Conservation (phyloP, 2,113 vertebrate species). For the Anthoscopus minutus region DNA sequence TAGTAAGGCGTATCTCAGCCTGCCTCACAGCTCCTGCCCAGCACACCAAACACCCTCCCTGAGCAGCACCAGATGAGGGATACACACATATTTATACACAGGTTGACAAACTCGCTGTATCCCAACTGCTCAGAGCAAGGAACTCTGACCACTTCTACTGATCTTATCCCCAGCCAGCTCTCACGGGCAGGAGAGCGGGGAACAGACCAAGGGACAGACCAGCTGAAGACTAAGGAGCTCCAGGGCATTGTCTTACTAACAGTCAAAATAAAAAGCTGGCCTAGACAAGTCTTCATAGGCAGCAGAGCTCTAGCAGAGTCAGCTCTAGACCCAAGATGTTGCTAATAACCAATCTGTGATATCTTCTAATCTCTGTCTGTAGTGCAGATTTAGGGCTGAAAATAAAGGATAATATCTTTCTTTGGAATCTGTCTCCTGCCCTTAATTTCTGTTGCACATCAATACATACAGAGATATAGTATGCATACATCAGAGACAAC, state of each 20-base stretch:
- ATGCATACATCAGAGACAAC: background rate
- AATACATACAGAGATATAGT: background rate
- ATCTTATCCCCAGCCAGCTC: rapidly evolving
- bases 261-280: conserved; percentile 40
- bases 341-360: background rate
- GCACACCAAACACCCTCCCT: background rate
- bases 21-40: conserved; percentile 29
- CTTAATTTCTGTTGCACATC: conserved; percentile 7
- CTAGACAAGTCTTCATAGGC: conserved; percentile 42
- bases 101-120: background rate
- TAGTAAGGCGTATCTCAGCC: conserved; percentile 19
- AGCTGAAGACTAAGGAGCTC: background rate
- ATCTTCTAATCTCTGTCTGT: background rate
- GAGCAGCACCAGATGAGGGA: background rate
- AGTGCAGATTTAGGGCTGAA: background rate
- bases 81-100: rapidly evolving
- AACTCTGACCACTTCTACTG: background rate
- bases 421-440: background rate
- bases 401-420: background rate
- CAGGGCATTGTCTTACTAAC: conserved; percentile 8
- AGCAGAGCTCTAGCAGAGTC: background rate
- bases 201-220: background rate
- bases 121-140: background rate
- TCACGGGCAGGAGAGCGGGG: background rate
- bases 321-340: background rate